phyloP scores from a whole-genome alignment of 2,113 vertebrate species.

The Platysteira castanea region DNA sequence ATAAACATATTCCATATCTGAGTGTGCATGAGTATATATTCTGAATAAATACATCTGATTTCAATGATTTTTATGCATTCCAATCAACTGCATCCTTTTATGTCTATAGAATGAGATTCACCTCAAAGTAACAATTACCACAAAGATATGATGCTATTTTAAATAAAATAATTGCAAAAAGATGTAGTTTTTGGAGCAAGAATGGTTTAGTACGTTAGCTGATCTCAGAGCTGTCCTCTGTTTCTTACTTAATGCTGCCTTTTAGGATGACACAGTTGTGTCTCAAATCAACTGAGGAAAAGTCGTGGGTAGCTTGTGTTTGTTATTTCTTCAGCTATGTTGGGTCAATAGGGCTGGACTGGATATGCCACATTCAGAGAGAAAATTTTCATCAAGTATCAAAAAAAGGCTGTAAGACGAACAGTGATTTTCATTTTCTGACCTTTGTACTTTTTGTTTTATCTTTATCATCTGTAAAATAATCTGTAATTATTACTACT shows the following conservation, averaged over 20 bases:
- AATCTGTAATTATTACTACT: not conserved
- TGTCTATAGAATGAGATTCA: not conserved
- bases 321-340: not conserved
- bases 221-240: not conserved
- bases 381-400: not conserved
- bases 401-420: not conserved
- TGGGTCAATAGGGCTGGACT: not conserved
- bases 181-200: not conserved
- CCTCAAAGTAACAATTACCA: not conserved
- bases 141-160: not conserved
- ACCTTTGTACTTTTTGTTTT: not conserved
- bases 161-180: not conserved
- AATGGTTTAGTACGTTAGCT: not conserved
- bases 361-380: not conserved
- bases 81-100: not conserved
- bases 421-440: not conserved
- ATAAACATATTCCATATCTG: not conserved
- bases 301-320: not conserved
- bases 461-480: not conserved
- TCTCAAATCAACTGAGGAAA: not conserved
- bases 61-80: not conserved
- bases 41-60: not conserved
- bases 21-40: not conserved
- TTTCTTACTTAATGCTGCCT: not conserved
- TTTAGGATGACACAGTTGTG: not conserved